Base-by-base conservation (phyloP, 2,113 vertebrate genomes). In the Sphyrna mokarran region DNA sequence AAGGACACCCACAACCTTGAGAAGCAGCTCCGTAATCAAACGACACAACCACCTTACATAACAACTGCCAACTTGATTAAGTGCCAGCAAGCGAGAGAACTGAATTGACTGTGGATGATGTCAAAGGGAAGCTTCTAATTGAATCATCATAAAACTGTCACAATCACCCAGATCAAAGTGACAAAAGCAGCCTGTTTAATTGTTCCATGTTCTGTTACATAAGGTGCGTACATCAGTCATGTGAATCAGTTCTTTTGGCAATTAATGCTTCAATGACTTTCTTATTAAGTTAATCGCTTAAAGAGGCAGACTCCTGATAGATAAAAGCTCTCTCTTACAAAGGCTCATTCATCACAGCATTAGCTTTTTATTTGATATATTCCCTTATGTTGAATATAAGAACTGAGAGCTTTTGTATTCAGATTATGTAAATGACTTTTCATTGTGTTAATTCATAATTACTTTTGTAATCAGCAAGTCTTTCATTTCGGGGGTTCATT, bases 61-160 rank as follows among this genome's bases (percentile, higher is more conserved):
- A 72, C 43, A 48, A 33, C 37, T 95, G 94, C 43, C 43, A 48
- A 40, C 37, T 95, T 54, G 72, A 95, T 95, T 95, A 95, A 95
- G 37, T 72, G 22, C 23, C 43, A 95, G 68, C 94, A 3, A 95
- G 94, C 54, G 26, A 33, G 37, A 54, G 40, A 72, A 37, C 13
- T 72, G 26, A 95, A 95, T 95, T 72, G 68, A 69, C 43, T 70
- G 68, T 26, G 26, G 94, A 54, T 95, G 26, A 95, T 72, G 94
- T 48, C 94, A 95, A 95, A 72, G 68, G 69, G 69, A 95, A 72
- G 40, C 40, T 48, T 54, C 69, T 95, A 76, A 95, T 95, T 76
- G 37, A 95, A 95, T 72, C 66, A 72, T 76, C 94, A 95, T 72
- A 95, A 95, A 48, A 72, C 94, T 72, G 94, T 54, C 94, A 95